These are phyloP conservation scores for Rhegmatorhina hoffmannsi DNA, from an alignment of 2,113 vertebrate genomes.

Conservation along the genomic window DNA sequence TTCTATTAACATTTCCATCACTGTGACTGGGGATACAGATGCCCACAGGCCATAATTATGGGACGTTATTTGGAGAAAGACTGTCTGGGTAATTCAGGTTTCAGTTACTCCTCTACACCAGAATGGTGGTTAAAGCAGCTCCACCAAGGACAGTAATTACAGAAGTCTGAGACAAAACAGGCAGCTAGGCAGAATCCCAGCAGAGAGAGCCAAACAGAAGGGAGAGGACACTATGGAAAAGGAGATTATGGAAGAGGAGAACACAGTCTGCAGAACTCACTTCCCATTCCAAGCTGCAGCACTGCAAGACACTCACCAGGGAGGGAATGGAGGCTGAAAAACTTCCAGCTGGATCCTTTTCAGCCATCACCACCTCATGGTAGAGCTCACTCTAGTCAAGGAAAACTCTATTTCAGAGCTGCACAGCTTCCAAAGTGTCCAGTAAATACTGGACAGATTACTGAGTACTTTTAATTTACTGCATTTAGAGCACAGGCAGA, in stretches of 20 bases:
- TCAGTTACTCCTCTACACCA: background rate
- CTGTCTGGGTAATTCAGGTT: background rate
- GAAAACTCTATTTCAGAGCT: background rate
- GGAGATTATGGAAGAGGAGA: background rate
- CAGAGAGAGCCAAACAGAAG: background rate
- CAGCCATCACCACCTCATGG: background rate
- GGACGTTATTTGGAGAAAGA: background rate
- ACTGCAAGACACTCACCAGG: background rate
- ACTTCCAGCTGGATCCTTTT: background rate
- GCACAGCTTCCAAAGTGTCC: background rate
- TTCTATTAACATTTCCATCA: background rate
- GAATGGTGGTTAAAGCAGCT: background rate
- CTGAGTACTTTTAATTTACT: background rate
- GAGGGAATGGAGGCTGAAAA: background rate
- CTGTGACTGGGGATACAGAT: background rate
- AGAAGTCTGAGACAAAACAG: background rate
- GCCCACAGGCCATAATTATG: background rate
- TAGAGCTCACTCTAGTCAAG: background rate
- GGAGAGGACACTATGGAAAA: background rate
- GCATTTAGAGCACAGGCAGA: background rate
- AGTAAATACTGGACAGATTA: background rate
- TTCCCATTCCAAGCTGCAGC: background rate
- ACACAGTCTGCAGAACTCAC: background rate
- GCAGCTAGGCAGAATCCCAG: background rate
- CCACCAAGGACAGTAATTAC: background rate